A percentile compares a stretch with the other conserved stretches of the same genome.
phyloP scores from a whole-genome alignment of 2,888 invertebrate species.

The Sphecodes monilicornis region DNA sequence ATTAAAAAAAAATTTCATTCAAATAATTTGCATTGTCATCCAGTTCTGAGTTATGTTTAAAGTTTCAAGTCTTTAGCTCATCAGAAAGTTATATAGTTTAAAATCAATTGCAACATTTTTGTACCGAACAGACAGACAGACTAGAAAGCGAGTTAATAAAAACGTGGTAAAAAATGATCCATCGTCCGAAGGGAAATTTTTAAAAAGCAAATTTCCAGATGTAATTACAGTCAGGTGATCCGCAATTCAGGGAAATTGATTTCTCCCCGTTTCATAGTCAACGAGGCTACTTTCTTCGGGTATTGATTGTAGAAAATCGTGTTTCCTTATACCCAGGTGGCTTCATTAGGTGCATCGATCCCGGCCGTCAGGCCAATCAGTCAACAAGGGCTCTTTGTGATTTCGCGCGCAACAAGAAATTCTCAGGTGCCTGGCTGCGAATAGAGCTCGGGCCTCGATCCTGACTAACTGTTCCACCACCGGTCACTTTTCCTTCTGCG shows the following conservation, averaged over 20 bases:
- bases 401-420: constrained; percentile 53
- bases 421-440: constrained; percentile 61
- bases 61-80: no score
- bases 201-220: background rate
- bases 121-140: no score
- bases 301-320: background rate
- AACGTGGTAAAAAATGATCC: no score
- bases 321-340: constrained; percentile 43
- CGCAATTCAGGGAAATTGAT: constrained; percentile 21
- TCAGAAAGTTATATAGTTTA: no score
- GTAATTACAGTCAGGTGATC: background rate
- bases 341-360: constrained; percentile 54
- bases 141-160: no score
- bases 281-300: background rate
- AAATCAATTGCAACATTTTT: no score
- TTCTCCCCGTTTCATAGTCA: background rate
- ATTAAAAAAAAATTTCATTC: no score
- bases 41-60: no score
- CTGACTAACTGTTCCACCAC: constrained; percentile 60
- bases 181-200: background rate
- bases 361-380: constrained; percentile 39
- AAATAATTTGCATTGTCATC: no score
- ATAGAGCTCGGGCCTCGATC: constrained; percentile 30
- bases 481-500: constrained; percentile 69
- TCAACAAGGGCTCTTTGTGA: constrained; percentile 42